These are phyloP conservation scores for Pristionchus entomophagus DNA, from an alignment of 2,888 invertebrate species.

Conservation along the genomic window DNA sequence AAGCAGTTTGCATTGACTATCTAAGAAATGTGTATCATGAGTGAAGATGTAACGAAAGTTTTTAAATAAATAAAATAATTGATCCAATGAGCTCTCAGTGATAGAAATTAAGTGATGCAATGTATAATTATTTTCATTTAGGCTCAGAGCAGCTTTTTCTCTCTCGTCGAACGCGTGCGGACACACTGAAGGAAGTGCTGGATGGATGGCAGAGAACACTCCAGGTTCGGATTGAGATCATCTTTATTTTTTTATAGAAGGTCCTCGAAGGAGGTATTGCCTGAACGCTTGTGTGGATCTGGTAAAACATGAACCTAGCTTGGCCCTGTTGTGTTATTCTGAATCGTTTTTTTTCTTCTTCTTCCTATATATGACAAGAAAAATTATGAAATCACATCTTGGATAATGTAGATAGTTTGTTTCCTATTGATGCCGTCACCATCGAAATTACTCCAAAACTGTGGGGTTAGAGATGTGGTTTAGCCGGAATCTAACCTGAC, in stretches of 20 bases:
- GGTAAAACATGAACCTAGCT: not conserved
- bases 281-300: not conserved
- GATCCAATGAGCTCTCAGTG: too few relatives aligned
- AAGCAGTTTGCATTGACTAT: too few relatives aligned
- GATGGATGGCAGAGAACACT: conserved; percentile 60
- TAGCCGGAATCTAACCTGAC: too few relatives aligned
- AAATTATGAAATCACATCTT: too few relatives aligned
- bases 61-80: not conserved
- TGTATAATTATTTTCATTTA: not conserved
- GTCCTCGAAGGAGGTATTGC: not conserved
- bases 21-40: not conserved
- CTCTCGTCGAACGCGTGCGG: conserved; percentile 56
- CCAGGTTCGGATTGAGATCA: conserved; percentile 46
- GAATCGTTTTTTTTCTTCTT: too few relatives aligned
- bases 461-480: too few relatives aligned
- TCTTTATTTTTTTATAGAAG: not conserved
- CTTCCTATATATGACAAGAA: too few relatives aligned
- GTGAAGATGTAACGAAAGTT: too few relatives aligned
- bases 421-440: too few relatives aligned
- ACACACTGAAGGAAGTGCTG: conserved; percentile 60
- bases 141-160: conserved; percentile 51
- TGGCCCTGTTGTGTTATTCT: not conserved
- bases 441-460: too few relatives aligned
- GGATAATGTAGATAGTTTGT: too few relatives aligned
- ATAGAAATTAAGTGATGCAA: too few relatives aligned